Evolutionary conservation across 2,113 vertebrate genomes (phyloP).

Genomic region (Rutilus rutilus): DNA sequence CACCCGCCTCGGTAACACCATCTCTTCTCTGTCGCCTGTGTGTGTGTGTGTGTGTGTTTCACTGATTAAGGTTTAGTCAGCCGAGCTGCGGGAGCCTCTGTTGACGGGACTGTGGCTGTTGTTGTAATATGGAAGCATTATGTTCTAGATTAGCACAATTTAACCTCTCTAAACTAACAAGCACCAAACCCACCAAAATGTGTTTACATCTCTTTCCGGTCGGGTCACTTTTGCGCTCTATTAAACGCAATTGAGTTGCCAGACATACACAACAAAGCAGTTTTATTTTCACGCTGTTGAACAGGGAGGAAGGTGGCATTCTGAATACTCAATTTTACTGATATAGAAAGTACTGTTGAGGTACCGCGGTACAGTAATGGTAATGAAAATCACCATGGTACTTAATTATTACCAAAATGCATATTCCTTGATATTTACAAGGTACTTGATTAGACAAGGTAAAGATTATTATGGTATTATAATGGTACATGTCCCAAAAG

Average conservation of each 20-base stretch:
- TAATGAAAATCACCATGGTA: background rate
- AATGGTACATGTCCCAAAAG: background rate
- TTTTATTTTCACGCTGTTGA: background rate
- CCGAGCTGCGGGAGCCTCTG: background rate
- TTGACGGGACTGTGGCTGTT: background rate
- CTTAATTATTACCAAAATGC: background rate
- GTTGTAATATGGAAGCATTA: conserved; percentile 1
- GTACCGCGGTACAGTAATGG: background rate
- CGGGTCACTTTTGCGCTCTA: conserved; percentile 14
- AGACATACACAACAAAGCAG: background rate
- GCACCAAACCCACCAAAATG: background rate
- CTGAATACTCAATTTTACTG: background rate
- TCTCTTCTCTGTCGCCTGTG: conserved; percentile 30
- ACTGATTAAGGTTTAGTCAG: background rate
- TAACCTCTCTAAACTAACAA: conserved; percentile 14
- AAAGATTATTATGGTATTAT: background rate
- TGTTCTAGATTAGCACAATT: background rate
- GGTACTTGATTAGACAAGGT: background rate
- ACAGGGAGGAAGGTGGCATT: background rate
- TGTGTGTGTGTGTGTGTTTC: conserved; percentile 16
- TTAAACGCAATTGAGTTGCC: background rate
- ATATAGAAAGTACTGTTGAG: background rate
- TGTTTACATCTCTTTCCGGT: conserved; percentile 18
- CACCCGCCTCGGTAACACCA: conserved; percentile 5
- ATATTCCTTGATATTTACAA: background rate